Conservation (phyloP, 2,797 vertebrate genomes). For the Ceyx erithaca region DNA sequence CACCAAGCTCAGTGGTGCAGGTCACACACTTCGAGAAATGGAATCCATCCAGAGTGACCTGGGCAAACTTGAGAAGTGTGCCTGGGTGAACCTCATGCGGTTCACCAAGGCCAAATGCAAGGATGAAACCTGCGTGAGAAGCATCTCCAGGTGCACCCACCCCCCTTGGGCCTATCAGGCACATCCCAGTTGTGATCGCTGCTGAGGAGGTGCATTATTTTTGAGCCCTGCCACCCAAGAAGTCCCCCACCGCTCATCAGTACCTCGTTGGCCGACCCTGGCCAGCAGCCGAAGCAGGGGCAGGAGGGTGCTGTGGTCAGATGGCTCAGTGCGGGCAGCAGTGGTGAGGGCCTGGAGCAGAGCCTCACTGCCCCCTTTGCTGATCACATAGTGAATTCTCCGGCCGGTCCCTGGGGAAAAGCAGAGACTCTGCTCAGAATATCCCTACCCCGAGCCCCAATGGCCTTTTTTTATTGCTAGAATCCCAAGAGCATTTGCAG, state of each 20-base stretch:
- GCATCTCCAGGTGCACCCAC: accelerated
- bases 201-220: accelerated
- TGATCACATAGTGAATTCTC: conserved; percentile 89
- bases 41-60: neutral
- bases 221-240: neutral
- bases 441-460: neutral
- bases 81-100: neutral
- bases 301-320: conserved; percentile 81
- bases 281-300: conserved; percentile 87
- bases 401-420: conserved; percentile 83
- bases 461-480: neutral
- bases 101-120: neutral
- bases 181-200: neutral
- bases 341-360: conserved; percentile 83
- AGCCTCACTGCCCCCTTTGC: conserved; percentile 90
- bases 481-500: neutral
- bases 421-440: neutral
- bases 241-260: accelerated
- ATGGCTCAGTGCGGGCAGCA: conserved; percentile 34
- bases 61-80: neutral
- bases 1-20: neutral
- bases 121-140: neutral
- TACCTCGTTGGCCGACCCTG: conserved; percentile 92
- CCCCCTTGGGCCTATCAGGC: too few relatives aligned
- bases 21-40: neutral